Evolutionary conservation across 2,797 vertebrate species (phyloP).

Genomic region (Macropus fuliginosus): DNA sequence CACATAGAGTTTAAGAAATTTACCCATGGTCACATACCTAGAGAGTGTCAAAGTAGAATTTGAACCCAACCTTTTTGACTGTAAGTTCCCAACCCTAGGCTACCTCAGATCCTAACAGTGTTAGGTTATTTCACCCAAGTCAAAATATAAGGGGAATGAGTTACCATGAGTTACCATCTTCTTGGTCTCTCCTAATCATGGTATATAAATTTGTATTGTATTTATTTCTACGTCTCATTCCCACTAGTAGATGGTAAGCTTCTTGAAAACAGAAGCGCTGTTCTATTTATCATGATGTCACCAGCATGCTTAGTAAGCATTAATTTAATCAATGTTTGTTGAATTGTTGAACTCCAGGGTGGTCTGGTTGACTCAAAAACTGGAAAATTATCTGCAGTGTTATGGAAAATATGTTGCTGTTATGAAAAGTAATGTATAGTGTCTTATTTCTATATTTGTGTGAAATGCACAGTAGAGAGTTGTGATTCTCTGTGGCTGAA

Average conservation of each 20-base stretch:
- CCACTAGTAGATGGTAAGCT: not conserved
- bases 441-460: not conserved
- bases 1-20: not conserved
- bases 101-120: not conserved
- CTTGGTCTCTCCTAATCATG: not conserved
- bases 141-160: not conserved
- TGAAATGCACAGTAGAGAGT: not conserved
- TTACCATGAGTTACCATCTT: not conserved
- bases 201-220: not conserved
- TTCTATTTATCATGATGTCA: not conserved
- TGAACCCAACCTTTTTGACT: not conserved
- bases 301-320: not conserved
- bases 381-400: not conserved
- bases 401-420: not conserved
- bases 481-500: not conserved
- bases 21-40: not conserved
- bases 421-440: not conserved
- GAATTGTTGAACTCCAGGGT: not conserved
- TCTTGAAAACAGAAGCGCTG: not conserved
- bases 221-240: not conserved
- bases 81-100: not conserved
- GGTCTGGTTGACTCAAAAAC: not conserved
- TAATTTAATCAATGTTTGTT: not conserved
- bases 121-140: not conserved
- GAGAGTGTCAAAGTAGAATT: not conserved